Base-by-base conservation (phyloP, 2,888 invertebrate species). In the Drosophila paramelanica region DNA sequence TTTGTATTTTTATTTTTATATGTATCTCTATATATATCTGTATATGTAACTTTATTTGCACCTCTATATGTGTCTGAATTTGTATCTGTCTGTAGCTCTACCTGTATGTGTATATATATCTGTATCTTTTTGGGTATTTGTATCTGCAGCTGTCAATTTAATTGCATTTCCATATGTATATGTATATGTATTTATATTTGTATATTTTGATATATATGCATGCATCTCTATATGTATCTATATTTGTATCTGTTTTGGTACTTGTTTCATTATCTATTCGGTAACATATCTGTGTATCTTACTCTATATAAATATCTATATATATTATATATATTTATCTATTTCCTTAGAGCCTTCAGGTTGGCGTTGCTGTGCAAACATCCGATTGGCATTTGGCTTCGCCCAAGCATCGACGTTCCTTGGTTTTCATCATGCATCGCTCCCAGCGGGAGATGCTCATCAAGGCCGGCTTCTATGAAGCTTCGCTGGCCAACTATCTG, bases 401-500 rank as follows among this genome's bases (percentile, higher is more conserved):
- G 6, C 85, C 91, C 14, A 79, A 73, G 5, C 60, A 89, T 7
- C 90, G 90, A 3, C 81, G 82, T 36, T 82, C 87, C 58, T 52
- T 91, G 65, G 62, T 70, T 5, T 61, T 91, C 42, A 61, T 91
- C 8, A 77, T 91, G 68, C 55, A 80, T 36, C 86, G 92, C 0
- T 84, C 92, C 0, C 91, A 91, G 64, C 87, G 81, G 27, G 80
- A 79, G 56, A 77, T 85, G 27, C 75, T 90, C n/a, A 90, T 91
- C 11, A 83, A 81, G 49, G 90, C 90, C 0, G 89, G 91, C 5
- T 89, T 92, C 67, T 91, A 91, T 59, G 91, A 90, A 68, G 91
- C 91, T 36, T 91, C 91, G 1, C 65, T 91, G 62, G 92, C 86
- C 11, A 92, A 87, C 67, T 91, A 91, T 74, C 69, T 92, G 73